A percentile compares a stretch with the other conserved stretches of the same genome.
Conservation (phyloP, 2,888 invertebrate genomes). For the Magallana nippona region DNA sequence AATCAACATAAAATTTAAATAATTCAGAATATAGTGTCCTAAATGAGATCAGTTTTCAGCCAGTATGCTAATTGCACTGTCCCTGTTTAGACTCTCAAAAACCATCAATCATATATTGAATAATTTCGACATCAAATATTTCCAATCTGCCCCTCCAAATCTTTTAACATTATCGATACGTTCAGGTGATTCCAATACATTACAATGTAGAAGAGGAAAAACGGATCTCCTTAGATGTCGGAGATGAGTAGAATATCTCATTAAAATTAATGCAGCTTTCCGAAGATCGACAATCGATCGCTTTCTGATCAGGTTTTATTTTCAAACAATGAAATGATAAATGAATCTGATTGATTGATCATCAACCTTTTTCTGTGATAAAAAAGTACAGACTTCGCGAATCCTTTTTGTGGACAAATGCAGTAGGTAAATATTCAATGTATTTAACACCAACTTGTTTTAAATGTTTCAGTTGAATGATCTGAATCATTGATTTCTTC, state of each 20-base stretch:
- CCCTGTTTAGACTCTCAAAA: conserved; percentile 25
- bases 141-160: conserved; percentile 19
- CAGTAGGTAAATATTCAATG: neutral
- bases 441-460: neutral
- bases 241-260: conserved; percentile 29
- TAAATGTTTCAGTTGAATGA: neutral
- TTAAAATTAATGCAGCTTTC: conserved; percentile 33
- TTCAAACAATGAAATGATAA: conserved; percentile 16
- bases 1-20: conserved; percentile 35
- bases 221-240: conserved; percentile 20
- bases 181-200: conserved; percentile 34
- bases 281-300: conserved; percentile 29
- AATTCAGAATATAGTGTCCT: conserved; percentile 35
- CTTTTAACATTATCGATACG: neutral
- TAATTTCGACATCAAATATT: conserved; percentile 33
- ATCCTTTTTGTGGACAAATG: neutral
- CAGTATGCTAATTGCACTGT: conserved; percentile 27
- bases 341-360: conserved; percentile 29
- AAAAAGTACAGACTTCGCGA: neutral
- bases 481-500: neutral
- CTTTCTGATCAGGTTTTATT: conserved; percentile 16
- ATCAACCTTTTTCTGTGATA: neutral
- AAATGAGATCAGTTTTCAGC: conserved; percentile 33
- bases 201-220: neutral
- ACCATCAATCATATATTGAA: conserved; percentile 31